Conservation (phyloP, 2,797 vertebrate genomes). For the Melanotaenia parkinsoni region DNA sequence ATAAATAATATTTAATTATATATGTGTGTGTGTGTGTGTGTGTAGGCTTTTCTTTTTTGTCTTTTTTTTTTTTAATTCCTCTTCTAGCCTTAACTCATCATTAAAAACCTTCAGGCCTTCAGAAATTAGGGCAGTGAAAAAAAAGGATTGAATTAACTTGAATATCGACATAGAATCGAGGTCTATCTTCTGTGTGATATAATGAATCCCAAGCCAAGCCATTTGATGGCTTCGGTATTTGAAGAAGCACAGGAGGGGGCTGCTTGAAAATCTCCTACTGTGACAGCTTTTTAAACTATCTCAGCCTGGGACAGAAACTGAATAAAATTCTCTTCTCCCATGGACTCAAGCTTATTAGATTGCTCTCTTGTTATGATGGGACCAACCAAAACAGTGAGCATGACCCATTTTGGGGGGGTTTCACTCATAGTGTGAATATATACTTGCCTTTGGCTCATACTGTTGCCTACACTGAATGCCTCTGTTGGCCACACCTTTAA, state of each 20-base stretch:
- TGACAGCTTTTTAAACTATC: slow-evolving; percentile 72
- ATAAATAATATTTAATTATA: too few relatives aligned
- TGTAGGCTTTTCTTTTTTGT: neutral
- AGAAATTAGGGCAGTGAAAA: slow-evolving; percentile 48
- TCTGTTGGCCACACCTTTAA: slow-evolving; percentile 8
- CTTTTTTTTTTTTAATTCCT: slow-evolving; percentile 2
- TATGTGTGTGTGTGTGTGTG: neutral
- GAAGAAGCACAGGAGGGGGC: slow-evolving; percentile 76
- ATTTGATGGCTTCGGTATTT: slow-evolving; percentile 71
- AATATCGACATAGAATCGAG: slow-evolving; percentile 61
- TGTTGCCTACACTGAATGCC: slow-evolving; percentile 10
- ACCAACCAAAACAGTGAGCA: slow-evolving; percentile 53
- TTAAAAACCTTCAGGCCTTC: slow-evolving; percentile 45
- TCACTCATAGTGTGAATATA: slow-evolving; percentile 32
- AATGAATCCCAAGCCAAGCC: slow-evolving; percentile 71
- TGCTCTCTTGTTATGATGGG: slow-evolving; percentile 60
- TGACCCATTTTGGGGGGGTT: slow-evolving; percentile 68
- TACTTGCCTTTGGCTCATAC: slow-evolving; percentile 35
- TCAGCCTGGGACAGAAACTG: slow-evolving; percentile 66
- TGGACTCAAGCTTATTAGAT: slow-evolving; percentile 70
- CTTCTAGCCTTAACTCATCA: slow-evolving; percentile 36
- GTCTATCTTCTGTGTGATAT: slow-evolving; percentile 64
- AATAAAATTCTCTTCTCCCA: slow-evolving; percentile 66
- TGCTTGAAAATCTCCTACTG: slow-evolving; percentile 73
- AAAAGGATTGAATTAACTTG: slow-evolving; percentile 47